A percentile compares a stretch with the other conserved stretches of the same genome.
Conservation (phyloP, 1,140 invertebrate genomes). For the Bombus difficillimus region DNA sequence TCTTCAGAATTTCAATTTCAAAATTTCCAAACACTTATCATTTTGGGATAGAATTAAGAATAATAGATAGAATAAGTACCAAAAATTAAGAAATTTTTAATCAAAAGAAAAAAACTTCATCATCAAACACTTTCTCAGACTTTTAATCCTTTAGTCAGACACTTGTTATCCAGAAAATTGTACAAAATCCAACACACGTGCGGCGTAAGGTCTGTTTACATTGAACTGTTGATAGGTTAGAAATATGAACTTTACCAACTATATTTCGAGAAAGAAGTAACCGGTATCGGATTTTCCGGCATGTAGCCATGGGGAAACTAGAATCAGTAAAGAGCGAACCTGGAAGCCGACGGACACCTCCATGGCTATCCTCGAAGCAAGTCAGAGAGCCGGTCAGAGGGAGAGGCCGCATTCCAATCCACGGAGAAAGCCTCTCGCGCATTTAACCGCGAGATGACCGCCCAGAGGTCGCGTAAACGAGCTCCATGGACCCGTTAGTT, state of each 20-base stretch:
- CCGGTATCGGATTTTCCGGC: slow-evolving; percentile 10
- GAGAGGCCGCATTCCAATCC: slow-evolving; percentile 73
- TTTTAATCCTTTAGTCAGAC: no score
- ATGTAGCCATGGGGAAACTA: background rate
- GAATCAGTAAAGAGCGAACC: slow-evolving; percentile 35
- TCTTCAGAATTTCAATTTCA: background rate
- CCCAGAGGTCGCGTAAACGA: slow-evolving; percentile 55
- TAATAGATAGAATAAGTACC: no score
- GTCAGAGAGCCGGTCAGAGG: slow-evolving; percentile 51
- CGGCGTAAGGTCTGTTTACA: background rate
- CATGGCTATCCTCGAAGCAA: slow-evolving; percentile 35
- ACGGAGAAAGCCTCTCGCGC: slow-evolving; percentile 76
- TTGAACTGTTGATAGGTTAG: background rate
- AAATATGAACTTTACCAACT: background rate
- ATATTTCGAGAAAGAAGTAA: background rate
- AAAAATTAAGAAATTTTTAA: no score
- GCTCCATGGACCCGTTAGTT: slow-evolving; percentile 46
- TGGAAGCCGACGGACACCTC: slow-evolving; percentile 60
- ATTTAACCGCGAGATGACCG: slow-evolving; percentile 61
- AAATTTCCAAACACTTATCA: background rate
- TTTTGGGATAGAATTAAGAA: no score
- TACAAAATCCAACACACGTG: background rate
- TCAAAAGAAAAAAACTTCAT: no score
- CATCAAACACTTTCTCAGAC: no score
- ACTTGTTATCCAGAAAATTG: background rate